These are phyloP conservation scores for Apodemus sylvaticus DNA, from an alignment of 2,113 vertebrate genomes.

Conservation along the genomic window DNA sequence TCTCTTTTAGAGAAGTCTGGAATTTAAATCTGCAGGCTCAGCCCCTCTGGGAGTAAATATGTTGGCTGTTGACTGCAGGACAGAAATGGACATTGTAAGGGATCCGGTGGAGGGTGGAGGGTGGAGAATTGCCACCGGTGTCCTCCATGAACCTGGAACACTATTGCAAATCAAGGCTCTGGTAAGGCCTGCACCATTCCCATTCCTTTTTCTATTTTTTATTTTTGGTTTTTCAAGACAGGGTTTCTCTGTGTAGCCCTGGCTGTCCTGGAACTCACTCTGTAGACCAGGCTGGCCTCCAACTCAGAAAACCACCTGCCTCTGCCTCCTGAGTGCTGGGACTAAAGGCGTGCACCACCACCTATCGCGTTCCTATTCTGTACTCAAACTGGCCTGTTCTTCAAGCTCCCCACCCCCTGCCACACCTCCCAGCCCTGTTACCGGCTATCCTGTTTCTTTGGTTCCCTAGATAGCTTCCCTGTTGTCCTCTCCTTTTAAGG, in stretches of 20 bases:
- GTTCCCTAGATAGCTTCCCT: background rate
- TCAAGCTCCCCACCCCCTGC: background rate
- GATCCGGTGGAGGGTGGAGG: too few relatives aligned
- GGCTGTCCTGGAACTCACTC: too few relatives aligned
- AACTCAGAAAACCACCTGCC: too few relatives aligned
- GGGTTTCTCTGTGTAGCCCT: too few relatives aligned
- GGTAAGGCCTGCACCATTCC: too few relatives aligned
- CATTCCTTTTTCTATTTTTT: too few relatives aligned
- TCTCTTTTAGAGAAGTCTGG: constrained; percentile 57
- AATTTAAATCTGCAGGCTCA: constrained; percentile 52
- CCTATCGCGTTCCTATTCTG: background rate
- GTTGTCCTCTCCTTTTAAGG: background rate
- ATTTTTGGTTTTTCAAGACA: too few relatives aligned
- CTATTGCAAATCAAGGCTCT: background rate
- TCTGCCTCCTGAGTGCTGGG: too few relatives aligned
- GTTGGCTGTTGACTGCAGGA: background rate
- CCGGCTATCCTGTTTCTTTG: background rate
- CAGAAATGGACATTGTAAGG: background rate
- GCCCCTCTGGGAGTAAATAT: constrained; percentile 39
- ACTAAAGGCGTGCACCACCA: too few relatives aligned
- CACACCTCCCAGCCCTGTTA: background rate
- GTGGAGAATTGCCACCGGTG: background rate
- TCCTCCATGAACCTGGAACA: background rate
- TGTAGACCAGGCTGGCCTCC: too few relatives aligned
- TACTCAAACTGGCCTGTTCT: background rate